Conservation (phyloP, 1,140 invertebrate genomes). For the Brachionus manjavacas region DNA sequence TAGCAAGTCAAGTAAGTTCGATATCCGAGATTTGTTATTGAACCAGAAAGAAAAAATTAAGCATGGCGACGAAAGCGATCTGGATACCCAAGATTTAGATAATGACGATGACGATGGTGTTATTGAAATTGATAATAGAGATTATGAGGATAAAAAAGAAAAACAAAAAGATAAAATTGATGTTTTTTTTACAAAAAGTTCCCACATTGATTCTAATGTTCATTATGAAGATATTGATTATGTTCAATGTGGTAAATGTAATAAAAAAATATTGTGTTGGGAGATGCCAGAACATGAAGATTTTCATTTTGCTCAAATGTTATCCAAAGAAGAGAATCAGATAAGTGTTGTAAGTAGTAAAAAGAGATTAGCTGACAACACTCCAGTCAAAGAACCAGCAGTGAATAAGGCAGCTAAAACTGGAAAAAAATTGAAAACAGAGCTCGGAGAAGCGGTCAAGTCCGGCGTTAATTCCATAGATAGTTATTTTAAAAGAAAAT, state of each 20-base stretch:
- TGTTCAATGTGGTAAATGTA: conserved; percentile 53
- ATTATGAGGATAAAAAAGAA: neutral
- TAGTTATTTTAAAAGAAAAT: conserved; percentile 18
- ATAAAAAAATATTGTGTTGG: conserved; percentile 50
- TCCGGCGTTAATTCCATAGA: neutral
- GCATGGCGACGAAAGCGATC: neutral
- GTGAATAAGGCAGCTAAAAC: neutral
- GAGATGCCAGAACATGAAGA: conserved; percentile 58
- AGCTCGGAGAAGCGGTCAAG: neutral
- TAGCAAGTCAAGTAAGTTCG: neutral
- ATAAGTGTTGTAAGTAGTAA: neutral
- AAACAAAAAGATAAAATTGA: conserved; percentile 3
- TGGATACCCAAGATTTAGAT: neutral
- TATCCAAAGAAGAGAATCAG: neutral
- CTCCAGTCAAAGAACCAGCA: neutral
- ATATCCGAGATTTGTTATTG: neutral
- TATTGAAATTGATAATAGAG: neutral
- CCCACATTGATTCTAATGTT: neutral
- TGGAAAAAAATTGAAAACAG: conserved; percentile 15
- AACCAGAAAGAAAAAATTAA: neutral
- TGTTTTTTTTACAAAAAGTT: neutral
- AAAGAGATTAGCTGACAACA: neutral
- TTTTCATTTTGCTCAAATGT: conserved; percentile 53
- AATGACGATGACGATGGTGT: neutral
- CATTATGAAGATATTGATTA: conserved; percentile 45